Conservation (phyloP, 35 echinoderm and acorn worm species). For the Chiridota heheva region DNA sequence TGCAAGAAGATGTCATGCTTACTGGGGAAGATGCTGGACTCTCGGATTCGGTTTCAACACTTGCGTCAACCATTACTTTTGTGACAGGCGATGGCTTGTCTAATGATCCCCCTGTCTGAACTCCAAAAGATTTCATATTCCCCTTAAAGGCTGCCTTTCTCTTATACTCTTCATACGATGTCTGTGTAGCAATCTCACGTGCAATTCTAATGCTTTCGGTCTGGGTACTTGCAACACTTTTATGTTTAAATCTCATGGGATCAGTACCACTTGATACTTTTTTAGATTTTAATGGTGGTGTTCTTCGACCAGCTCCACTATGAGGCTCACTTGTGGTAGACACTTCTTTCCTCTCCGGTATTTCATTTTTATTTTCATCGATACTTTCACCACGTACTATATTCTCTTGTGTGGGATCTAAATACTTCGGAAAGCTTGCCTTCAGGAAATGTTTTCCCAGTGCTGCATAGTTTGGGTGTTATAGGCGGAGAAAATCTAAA, state of each 20-base stretch:
- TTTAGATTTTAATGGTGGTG: no score
- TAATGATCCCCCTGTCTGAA: slow-evolving; percentile 28
- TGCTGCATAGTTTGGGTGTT: slow-evolving; percentile 67
- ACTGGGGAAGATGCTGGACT: slow-evolving; percentile 23
- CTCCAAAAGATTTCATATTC: slow-evolving; percentile 28
- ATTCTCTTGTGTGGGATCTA: slow-evolving; percentile 37
- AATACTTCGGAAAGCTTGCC: slow-evolving; percentile 64
- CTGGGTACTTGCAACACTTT: slow-evolving; percentile 21
- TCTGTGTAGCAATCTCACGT: slow-evolving; percentile 33
- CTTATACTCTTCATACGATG: not conserved
- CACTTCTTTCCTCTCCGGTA: slow-evolving; percentile 17
- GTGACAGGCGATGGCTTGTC: slow-evolving; percentile 23
- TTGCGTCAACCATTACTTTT: slow-evolving; percentile 43
- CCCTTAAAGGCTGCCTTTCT: not conserved
- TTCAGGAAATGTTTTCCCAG: slow-evolving; percentile 59
- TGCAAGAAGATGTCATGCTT: slow-evolving; percentile 20
- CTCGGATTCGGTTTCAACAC: slow-evolving; percentile 51
- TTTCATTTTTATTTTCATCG: slow-evolving; percentile 41
- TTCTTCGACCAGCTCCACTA: slow-evolving; percentile 18
- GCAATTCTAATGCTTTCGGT: slow-evolving; percentile 15
- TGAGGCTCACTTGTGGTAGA: slow-evolving; percentile 32
- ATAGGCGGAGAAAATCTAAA: slow-evolving; percentile 75
- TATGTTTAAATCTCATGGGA: not conserved
- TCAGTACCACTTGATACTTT: not conserved
- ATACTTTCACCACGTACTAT: slow-evolving; percentile 16